Base-by-base conservation (phyloP, 1,140 invertebrate genomes). In the Olivierus martensii region DNA sequence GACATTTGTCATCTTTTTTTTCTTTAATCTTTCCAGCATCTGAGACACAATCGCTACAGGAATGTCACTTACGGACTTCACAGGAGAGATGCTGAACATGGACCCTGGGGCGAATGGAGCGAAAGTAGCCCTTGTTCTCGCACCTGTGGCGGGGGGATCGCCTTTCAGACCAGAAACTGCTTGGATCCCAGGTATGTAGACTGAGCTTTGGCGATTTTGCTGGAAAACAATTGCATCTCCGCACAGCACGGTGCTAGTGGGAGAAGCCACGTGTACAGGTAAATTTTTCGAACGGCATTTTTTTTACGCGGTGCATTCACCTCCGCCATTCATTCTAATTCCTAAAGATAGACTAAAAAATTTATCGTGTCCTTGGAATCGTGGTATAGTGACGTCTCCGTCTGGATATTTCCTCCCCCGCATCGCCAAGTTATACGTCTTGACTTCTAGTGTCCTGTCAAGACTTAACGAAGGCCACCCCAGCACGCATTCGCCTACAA, bases 81-180 rank as follows among this genome's bases (percentile, higher is more conserved):
- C 18, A 46, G 14, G 21, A 18, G 15, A 11, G 12, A 19, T 6
- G 35, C 48, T 14, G 55, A 57, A 34, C 49, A n/a, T 0, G 68
- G 68, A 11, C 62, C 61, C 6, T 71, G 69, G 70, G 62, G 65
- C 21, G 58, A 79, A 0, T 92, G 87, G 87, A 80, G 79, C 2
- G 71, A 77, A 21, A 77, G 80, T 3, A 79, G 78, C 28, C 74
- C 79, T 19, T 93, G 88, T 67, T 89, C 85, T 3, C 72, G 87
- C 43, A 78, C 83, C n/a, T 92, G 88, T 64, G 87, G 87, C 2
- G 87, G 87, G n/a, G 88, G 88, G 42, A 84, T 92, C 3, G 75
- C 83, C 21, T 79, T 73, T 59, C 61, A 68, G 53, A 60, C 59
- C 22, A 56, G 68, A 39, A 53, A 48, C 28, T 67, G 65, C 51